Base-by-base conservation (phyloP, 2,797 vertebrate genomes). In the Galago senegalensis region DNA sequence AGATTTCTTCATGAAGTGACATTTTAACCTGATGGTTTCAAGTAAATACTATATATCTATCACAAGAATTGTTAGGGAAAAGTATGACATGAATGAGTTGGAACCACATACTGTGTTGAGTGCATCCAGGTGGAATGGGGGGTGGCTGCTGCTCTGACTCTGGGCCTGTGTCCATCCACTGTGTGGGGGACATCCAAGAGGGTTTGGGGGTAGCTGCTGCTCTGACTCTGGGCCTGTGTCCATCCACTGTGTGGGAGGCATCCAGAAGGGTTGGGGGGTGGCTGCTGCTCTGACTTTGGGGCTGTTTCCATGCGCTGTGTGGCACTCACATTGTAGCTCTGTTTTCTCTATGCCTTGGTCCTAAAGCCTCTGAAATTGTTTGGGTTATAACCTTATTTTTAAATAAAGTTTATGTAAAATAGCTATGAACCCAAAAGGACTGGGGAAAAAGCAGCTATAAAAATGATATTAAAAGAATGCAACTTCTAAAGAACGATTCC, bases 311-410 rank as follows among this genome's bases (percentile, higher is more conserved):
- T 7, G 16, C 56, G 12, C 75, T 70, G 79, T 93, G 7, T 43
- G 58, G 56, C 60, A 83, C 4, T 76, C 6, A 70, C 12, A 81
- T 72, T 79, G 53, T 81, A 31, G 8, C 12, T 76, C 5, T 89
- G 8, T 87, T 87, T 90, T 93, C n/a, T 40, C 14, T 63, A 65
- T 2, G 25, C 31, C 7, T 77, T 61, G 27, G 34, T 61, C 25
- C n/a, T 94, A n/a, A 49, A 91, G 67, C 16, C 72, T 89, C 27
- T 93, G 43, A 92, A 69, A 20, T 79, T 87, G 21, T 65, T 77
- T 67, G 23, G 85, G 10, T 46, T 63, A 29, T 65, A 76, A 53
- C 25, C 89, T 89, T 80, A 20, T 56, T 89, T 77, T 46, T 56
- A 80, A 70, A 25, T 80, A 18, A 40, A 80, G 25, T 87, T 70